A percentile compares a stretch with the other conserved stretches of the same genome.
Evolutionary conservation across 2,113 vertebrate species (phyloP).

Genomic region (Damaliscus lunatus): DNA sequence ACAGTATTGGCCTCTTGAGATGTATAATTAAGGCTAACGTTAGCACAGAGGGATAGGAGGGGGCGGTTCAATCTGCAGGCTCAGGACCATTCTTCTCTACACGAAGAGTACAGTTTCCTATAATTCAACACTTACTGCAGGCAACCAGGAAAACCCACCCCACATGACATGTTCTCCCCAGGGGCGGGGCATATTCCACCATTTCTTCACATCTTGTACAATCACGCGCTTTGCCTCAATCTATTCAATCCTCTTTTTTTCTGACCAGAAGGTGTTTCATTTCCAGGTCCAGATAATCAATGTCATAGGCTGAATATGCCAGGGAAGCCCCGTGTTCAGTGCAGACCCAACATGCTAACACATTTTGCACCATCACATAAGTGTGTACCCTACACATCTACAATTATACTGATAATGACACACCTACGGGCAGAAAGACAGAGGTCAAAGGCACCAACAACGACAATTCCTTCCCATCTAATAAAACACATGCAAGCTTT

Average conservation of each 20-base stretch:
- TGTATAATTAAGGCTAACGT: not conserved
- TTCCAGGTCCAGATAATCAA: not conserved
- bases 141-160: not conserved
- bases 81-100: not conserved
- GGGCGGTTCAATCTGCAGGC: not conserved
- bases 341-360: not conserved
- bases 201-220: not conserved
- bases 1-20: not conserved
- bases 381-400: not conserved
- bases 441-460: not conserved
- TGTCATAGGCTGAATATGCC: not conserved
- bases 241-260: not conserved
- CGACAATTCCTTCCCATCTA: not conserved
- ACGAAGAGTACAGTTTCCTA: not conserved
- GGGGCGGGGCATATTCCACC: not conserved
- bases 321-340: not conserved
- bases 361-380: not conserved
- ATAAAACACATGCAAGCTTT: not conserved
- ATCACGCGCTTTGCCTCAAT: rapidly evolving
- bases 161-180: not conserved
- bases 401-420: not conserved
- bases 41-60: not conserved
- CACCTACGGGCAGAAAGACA: not conserved
- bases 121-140: not conserved
- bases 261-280: not conserved